Base-by-base conservation (phyloP, 2,888 invertebrate species). In the Dromius quadrimaculatus region DNA sequence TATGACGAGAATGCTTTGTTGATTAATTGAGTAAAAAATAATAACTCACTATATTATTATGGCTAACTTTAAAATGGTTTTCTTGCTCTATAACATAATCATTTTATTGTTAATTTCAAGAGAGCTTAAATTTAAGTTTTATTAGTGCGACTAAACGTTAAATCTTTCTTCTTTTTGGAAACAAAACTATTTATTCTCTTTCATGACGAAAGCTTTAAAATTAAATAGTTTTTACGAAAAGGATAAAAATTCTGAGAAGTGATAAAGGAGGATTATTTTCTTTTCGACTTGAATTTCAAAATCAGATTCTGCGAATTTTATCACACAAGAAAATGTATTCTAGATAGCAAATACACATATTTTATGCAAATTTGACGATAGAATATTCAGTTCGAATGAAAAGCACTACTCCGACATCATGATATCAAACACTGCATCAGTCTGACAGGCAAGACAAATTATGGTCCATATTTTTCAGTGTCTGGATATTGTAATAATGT, bases 221-320 rank as follows among this genome's bases (percentile, higher is more conserved):
- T 4, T 11, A 50, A 47, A 9, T 11, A 47, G 19, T 47, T 47
- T 11, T 22, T 23, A 22, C 0, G 47, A 22, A 47, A 11, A 50
- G 23, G 47, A 50, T 50, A 22, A 50, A 50, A 50, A 50, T 50
- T 50, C 23, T 23, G 22, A 23, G 47, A 50, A 23, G 11, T 50
- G 28, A n/a, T 28, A 23, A 23, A 23, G 23, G 4, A 50, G 13
- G 22, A 50, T 22, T 50, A 50, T 23, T 50, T 50, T n/a, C 11
- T 13, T 15, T 11, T 36, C 11, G 8, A 36, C 9, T 6, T n/a
- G n/a, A n/a, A 9, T 11, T 36, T 11, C 9, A 36, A 6, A 36
- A 11, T 6, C 5, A 36, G n/a, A 6, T n/a, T 36, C 11, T 9
- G n/a, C 2, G 36, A 11, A 36, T 36, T 28, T 28, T 28, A 28